Evolutionary conservation across 2,797 vertebrate species (phyloP).

Genomic region (Coreius guichenoti): DNA sequence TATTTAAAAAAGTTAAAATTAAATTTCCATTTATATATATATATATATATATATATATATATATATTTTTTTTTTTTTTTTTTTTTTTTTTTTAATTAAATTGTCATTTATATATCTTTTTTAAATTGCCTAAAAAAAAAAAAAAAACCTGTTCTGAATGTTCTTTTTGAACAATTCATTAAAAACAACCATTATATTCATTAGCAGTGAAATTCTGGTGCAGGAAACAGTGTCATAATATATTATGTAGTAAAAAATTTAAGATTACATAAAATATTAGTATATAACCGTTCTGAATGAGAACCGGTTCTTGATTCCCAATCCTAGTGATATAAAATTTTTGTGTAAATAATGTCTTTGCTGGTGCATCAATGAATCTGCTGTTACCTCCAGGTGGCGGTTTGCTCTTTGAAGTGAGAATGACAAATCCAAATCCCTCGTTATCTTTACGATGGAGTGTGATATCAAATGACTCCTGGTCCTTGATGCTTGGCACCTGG

Average conservation of each 20-base stretch:
- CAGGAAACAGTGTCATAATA: neutral
- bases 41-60: neutral
- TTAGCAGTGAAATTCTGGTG: neutral
- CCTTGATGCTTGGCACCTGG: slow-evolving; percentile 67
- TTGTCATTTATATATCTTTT: neutral
- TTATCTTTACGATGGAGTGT: slow-evolving; percentile 90
- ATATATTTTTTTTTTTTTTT: no score
- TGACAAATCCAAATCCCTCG: slow-evolving; percentile 97
- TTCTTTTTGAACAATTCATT: neutral
- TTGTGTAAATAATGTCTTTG: neutral
- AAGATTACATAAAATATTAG: neutral
- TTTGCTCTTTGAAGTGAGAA: slow-evolving; percentile 97
- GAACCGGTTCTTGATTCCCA: neutral
- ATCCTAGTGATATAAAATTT: neutral
- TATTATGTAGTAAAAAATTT: neutral
- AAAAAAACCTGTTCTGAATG: neutral
- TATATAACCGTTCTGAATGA: neutral
- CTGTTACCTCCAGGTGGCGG: slow-evolving; percentile 92
- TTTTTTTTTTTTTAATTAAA: no score
- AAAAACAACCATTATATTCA: neutral
- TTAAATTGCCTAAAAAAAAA: neutral
- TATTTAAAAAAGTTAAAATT: no score
- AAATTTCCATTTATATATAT: neutral
- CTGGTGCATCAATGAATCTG: neutral
- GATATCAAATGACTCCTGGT: slow-evolving; percentile 86